Conservation (phyloP, 2,888 invertebrate genomes). For the Eristalis pertinax region DNA sequence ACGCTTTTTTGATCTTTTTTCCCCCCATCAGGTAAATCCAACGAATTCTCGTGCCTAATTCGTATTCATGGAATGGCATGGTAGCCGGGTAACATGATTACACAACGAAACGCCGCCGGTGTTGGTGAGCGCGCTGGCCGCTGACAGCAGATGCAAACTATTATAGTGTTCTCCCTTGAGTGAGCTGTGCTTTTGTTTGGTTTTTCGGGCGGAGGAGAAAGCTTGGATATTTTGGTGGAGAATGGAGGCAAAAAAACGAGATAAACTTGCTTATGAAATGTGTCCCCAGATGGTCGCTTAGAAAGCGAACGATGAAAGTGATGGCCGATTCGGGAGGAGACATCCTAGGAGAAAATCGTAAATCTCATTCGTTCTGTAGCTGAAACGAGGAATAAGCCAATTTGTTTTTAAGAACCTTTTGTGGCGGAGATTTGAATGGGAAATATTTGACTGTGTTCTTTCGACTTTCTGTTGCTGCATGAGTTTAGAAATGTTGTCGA, state of each 20-base stretch:
- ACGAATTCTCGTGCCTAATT: slow-evolving; percentile 36
- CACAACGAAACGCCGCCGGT: slow-evolving; percentile 3
- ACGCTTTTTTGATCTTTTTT: slow-evolving; percentile 1
- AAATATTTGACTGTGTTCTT: too few species aligned
- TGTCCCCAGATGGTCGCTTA: not conserved
- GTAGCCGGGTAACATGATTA: slow-evolving; percentile 29
- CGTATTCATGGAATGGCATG: slow-evolving; percentile 49
- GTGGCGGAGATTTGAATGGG: not conserved
- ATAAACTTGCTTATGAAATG: not conserved
- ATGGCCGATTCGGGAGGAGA: not conserved
- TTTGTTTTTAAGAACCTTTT: not conserved
- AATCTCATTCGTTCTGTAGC: not conserved
- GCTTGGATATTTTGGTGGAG: not conserved
- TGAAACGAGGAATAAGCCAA: not conserved
- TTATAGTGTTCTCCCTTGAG: not conserved
- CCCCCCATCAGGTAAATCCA: slow-evolving; percentile 16
- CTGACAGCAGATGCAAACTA: not conserved
- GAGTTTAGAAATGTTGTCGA: too few species aligned
- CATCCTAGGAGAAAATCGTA: not conserved
- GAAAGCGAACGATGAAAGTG: not conserved
- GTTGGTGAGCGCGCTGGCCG: not conserved
- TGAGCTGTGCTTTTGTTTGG: not conserved
- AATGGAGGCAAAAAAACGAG: not conserved
- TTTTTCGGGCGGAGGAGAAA: not conserved
- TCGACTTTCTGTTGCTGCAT: too few species aligned